phyloP scores from a whole-genome alignment of 2,888 invertebrate species.

The Thalpophila matura region DNA sequence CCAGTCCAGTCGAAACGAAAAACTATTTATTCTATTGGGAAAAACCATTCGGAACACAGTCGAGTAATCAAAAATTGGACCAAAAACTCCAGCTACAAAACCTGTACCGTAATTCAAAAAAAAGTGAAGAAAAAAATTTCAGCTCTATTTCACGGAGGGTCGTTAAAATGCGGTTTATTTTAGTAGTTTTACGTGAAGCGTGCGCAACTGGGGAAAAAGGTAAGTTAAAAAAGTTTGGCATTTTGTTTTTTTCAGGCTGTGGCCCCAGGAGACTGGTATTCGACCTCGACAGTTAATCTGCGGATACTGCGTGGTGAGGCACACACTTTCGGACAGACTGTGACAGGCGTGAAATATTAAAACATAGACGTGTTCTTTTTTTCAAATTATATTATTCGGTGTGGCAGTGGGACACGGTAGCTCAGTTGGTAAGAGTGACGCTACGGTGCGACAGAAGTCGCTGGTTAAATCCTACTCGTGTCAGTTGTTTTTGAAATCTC shows the following conservation, averaged over 20 bases:
- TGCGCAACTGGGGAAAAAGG: conserved; percentile 60
- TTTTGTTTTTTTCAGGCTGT: conserved; percentile 51
- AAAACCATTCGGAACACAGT: conserved; percentile 30
- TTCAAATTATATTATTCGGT: conserved; percentile 41
- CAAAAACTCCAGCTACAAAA: conserved; percentile 52
- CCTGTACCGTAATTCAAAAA: conserved; percentile 60
- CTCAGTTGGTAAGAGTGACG: no score
- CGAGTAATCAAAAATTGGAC: conserved; percentile 52
- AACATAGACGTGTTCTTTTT: conserved; percentile 52
- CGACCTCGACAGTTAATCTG: conserved; percentile 66
- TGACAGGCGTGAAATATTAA: conserved; percentile 66
- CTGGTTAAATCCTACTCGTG: no score
- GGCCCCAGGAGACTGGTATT: conserved; percentile 52
- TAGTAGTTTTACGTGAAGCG: conserved; percentile 68
- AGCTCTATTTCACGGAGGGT: conserved; percentile 65
- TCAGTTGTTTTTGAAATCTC: no score
- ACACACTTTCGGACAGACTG: conserved; percentile 55
- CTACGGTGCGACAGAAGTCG: no score
- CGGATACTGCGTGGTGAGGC: conserved; percentile 57
- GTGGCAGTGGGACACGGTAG: no score
- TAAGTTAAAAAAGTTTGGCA: conserved; percentile 48
- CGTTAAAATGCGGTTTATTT: conserved; percentile 73
- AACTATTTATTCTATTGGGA: conserved; percentile 40
- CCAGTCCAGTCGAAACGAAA: conserved; percentile 18
- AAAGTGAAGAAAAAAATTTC: conserved; percentile 43